Conservation (phyloP, 2,888 invertebrate genomes). For the Pecten maximus region DNA sequence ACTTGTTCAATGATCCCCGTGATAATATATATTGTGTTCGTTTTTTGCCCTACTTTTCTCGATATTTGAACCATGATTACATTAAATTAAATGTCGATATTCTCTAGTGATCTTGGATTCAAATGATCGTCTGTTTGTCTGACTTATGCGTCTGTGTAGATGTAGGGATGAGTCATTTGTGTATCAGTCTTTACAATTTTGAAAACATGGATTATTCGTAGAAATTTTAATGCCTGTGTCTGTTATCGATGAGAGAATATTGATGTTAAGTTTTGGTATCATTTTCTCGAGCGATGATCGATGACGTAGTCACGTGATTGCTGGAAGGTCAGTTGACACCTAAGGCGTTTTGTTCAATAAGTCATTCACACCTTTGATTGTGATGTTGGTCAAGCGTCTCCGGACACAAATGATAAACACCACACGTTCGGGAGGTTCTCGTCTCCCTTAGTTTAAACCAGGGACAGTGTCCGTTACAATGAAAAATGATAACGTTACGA, state of each 20-base stretch:
- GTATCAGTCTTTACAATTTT: too few species aligned
- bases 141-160: too few species aligned
- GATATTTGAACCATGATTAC: too few species aligned
- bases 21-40: too few species aligned
- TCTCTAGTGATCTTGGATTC: too few species aligned
- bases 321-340: neutral
- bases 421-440: neutral
- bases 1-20: too few species aligned
- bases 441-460: neutral
- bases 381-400: constrained; percentile 31
- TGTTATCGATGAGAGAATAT: neutral
- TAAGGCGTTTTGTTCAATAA: neutral
- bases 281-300: neutral
- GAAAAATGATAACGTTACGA: neutral
- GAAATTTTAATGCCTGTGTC: too few species aligned
- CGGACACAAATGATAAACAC: neutral
- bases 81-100: too few species aligned
- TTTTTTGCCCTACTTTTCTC: too few species aligned
- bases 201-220: too few species aligned
- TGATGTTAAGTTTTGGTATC: neutral
- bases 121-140: too few species aligned
- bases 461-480: neutral
- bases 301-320: neutral
- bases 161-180: too few species aligned
- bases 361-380: neutral